phyloP scores from a whole-genome alignment of 2,888 invertebrate species.

The Pardosa pseudoannulata region DNA sequence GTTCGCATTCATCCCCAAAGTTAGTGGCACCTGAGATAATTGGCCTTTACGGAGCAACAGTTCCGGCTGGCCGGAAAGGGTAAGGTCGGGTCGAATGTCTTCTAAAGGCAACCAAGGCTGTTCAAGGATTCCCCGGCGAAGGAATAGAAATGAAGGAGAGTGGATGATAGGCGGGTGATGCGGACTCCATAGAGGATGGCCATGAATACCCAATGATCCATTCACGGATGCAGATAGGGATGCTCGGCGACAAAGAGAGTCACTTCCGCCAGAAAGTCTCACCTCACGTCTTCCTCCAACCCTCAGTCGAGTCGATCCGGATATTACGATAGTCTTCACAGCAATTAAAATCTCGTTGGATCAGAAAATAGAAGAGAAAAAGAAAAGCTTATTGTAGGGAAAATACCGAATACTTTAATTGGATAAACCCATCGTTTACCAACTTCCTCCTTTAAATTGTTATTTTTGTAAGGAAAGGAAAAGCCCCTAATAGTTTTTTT shows the following conservation, averaged over 20 bases:
- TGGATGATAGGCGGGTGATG: not conserved
- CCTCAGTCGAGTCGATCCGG: too few species aligned
- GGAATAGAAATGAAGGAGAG: not conserved
- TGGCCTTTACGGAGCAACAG: not conserved
- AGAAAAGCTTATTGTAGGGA: too few species aligned
- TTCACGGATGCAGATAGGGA: conserved; percentile 7
- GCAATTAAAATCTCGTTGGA: too few species aligned
- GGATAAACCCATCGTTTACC: too few species aligned
- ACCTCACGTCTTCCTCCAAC: not conserved
- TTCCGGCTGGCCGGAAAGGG: conserved; percentile 1
- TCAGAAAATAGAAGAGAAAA: too few species aligned
- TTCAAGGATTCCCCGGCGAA: conserved; percentile 3
- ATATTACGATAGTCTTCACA: too few species aligned
- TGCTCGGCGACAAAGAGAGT: not conserved
- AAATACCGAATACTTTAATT: too few species aligned
- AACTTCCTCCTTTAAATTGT: too few species aligned
- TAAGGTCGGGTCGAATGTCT: not conserved
- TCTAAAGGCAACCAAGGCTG: not conserved
- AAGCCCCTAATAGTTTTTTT: too few species aligned
- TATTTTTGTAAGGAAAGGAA: too few species aligned
- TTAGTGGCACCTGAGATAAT: not conserved
- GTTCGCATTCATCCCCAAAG: not conserved
- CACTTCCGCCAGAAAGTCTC: not conserved
- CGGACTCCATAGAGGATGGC: not conserved
- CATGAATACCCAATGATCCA: not conserved